Conservation (phyloP, 2,113 vertebrate species). For the Ophiodon elongatus region DNA sequence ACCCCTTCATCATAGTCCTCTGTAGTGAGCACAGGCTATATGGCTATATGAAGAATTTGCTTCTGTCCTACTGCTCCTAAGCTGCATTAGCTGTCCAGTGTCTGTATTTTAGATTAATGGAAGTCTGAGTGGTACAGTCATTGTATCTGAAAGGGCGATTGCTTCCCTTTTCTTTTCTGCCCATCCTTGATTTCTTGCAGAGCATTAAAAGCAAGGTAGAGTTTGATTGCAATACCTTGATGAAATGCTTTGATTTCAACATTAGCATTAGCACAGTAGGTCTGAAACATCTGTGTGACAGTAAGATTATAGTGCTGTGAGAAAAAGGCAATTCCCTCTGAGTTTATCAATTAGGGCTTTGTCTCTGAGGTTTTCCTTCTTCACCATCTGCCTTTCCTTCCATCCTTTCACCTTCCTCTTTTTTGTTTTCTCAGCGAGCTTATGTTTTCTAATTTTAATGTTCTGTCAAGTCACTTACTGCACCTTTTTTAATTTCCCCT, state of each 20-base stretch:
- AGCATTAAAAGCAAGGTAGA: not conserved
- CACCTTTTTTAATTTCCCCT: conserved; percentile 8
- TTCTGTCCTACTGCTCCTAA: conserved; percentile 17
- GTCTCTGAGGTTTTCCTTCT: conserved; percentile 17
- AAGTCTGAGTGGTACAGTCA: not conserved
- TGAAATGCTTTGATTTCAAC: conserved; percentile 7
- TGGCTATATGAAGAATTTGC: conserved; percentile 10
- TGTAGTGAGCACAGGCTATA: conserved; percentile 20
- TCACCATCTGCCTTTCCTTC: not conserved
- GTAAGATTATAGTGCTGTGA: conserved; percentile 13
- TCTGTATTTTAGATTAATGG: not conserved
- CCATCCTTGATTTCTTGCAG: not conserved
- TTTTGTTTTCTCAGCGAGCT: not conserved
- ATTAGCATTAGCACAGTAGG: not conserved
- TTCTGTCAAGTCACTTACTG: conserved; percentile 2
- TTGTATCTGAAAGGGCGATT: not conserved
- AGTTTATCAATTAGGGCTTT: not conserved
- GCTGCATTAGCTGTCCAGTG: not conserved
- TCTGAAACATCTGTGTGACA: conserved; percentile 1
- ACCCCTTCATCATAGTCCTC: conserved; percentile 33
- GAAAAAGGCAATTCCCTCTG: conserved; percentile 12
- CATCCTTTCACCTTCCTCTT: not conserved
- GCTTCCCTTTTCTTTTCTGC: not conserved
- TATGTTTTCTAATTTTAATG: not conserved
- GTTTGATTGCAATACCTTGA: conserved; percentile 3